These are phyloP conservation scores for Phoxinus dragarum DNA, from an alignment of 2,797 vertebrate species.

Conservation along the genomic window DNA sequence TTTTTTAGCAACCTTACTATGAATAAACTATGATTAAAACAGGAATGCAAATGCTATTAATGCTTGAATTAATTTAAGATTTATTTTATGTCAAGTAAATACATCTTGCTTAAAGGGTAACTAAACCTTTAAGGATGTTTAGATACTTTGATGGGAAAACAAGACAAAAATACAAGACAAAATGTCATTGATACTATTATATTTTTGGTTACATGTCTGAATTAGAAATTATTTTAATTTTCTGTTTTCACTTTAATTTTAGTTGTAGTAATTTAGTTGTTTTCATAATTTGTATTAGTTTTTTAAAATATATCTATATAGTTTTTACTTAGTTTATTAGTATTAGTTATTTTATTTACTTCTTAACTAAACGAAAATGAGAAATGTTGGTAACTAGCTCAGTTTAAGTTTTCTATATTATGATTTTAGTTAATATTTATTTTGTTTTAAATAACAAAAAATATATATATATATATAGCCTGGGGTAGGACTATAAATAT, in stretches of 20 bases:
- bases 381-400: neutral
- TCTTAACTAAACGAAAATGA: neutral
- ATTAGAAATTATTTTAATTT: neutral
- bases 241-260: neutral
- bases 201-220: neutral
- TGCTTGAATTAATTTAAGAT: neutral
- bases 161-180: neutral
- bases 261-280: too few relatives aligned
- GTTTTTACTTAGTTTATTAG: neutral
- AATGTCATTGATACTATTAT: neutral
- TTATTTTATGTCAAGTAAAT: neutral
- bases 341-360: neutral
- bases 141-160: neutral
- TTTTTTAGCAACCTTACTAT: neutral
- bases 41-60: neutral
- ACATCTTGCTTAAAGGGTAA: neutral
- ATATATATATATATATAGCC: neutral
- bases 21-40: neutral
- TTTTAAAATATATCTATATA: too few relatives aligned
- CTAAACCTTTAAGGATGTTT: neutral
- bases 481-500: too few relatives aligned
- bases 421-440: neutral
- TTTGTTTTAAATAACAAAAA: neutral
- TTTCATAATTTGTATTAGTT: neutral
- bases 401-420: neutral